Base-by-base conservation (phyloP, 2,113 vertebrate genomes). In the Cyanistes caeruleus region DNA sequence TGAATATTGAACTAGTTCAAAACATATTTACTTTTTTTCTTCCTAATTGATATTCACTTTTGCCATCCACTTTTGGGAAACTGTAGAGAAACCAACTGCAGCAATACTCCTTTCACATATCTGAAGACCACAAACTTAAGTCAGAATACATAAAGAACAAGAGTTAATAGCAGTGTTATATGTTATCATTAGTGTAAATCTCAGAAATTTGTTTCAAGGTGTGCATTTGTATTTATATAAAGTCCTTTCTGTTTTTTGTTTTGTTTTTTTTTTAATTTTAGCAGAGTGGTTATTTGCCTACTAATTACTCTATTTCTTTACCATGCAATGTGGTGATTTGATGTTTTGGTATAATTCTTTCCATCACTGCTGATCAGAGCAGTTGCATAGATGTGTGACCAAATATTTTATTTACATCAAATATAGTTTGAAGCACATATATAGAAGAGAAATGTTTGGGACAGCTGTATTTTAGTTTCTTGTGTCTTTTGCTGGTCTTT, bases 161-260 rank as follows among this genome's bases (percentile, higher is more conserved):
- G 12, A 49, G 11, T 20, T 14, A 67, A 39, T 12, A 53, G 13
- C 63, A 55, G 60, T 3, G 13, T 67, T 67, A 3, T 23, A 31
- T 27, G 11, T 49, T 73, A 17, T 46, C 13, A 48, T 17, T 41
- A 72, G 25, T 0, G 0, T 37, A 27, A 3, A 14, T n/a, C 33
- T 41, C 3, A 56, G 30, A 56, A 81, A 43, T 39, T 15, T 77
- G 3, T 31, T 56, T 74, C 16, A 62, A 62, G 21, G 24, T 55
- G 12, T 68, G 4, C 4, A 22, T 79, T 75, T 76, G 5, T 67
- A 49, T 44, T 70, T 39, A 30, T 15, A 24, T n/a, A 62, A 62
- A 31, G 5, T 31, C 3, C 1, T 7, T 25, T 63, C 15, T 60
- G 27, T 5, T 5, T 22, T 24, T 41, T 15, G 39, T 44, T 4